Conservation (phyloP, 2,797 vertebrate genomes). For the Spheniscus humboldti region DNA sequence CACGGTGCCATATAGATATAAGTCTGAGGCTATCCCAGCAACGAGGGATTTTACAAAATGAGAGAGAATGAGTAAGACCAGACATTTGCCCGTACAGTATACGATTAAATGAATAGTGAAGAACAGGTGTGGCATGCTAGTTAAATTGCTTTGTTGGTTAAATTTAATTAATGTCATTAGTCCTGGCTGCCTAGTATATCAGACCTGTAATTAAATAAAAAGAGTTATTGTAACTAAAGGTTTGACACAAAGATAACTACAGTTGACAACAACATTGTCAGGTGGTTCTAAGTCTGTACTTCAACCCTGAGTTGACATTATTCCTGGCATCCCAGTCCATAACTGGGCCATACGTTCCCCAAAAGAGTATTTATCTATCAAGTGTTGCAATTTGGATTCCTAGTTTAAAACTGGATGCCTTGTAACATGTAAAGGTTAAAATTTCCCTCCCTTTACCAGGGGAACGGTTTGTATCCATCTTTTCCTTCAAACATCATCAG, state of each 20-base stretch:
- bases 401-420: neutral
- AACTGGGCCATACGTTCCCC: neutral
- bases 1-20: rapidly evolving
- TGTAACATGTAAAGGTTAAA: neutral
- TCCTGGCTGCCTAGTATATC: neutral
- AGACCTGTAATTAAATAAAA: neutral
- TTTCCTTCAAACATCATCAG: neutral
- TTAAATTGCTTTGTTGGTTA: neutral
- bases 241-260: neutral
- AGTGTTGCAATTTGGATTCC: neutral
- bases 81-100: neutral
- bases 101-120: neutral
- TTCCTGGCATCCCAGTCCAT: neutral
- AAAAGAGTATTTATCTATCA: neutral
- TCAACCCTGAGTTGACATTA: neutral
- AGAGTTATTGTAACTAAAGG: neutral
- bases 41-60: neutral
- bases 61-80: neutral
- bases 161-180: neutral
- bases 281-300: neutral
- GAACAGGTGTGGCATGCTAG: neutral
- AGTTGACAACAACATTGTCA: neutral
- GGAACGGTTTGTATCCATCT: neutral
- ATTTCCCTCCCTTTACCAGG: neutral
- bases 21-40: neutral